Evolutionary conservation across 2,888 invertebrate genomes (phyloP), one percentile per base, ranked within the genome.

Genomic region (Alcis repandata): DNA sequence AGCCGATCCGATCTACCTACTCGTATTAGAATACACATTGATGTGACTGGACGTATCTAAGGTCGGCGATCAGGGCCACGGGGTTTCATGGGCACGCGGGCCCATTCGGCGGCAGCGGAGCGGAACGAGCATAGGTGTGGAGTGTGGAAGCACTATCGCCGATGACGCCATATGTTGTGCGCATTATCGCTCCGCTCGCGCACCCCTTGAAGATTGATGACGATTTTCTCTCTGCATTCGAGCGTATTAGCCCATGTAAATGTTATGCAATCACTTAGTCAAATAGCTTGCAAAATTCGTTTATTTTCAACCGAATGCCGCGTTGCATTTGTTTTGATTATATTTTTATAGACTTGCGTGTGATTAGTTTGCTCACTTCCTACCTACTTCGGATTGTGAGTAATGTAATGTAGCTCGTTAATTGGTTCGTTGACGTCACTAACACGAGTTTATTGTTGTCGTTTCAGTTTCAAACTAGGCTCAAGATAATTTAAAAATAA

Each of bases 191-290:
- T 48, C n/a, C 9, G 76, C 78, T 70, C 72, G 72, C 76, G 78
- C 87, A 85, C 87, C 92, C 91, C 86, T 87, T 80, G 75, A 89
- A 91, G 92, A 92, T 93, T 92, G 92, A 92, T 92, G 90, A 85
- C 86, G 81, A 85, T 85, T 83, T 82, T 83, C 84, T 81, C 65
- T 46, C 69, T 82, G 84, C 86, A 92, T 92, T 92, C 85, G 85
- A 88, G 88, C 77, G 91, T 91, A 92, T 86, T 86, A 88, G 88
- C 87, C 87, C 93, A 92, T 93, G 89, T 92, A 92, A 92, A 92
- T 92, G 90, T 89, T 90, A 90, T 88, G 87, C 83, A 85, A 89
- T 88, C 88, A 89, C 91, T 91, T 90, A 90, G 86, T 79, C 78
- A 87, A 91, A 91, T 90, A 87, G 86, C 79, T 83, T 82, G 85